phyloP scores from a whole-genome alignment of 2,113 vertebrate species.

The Erinaceus europaeus region DNA sequence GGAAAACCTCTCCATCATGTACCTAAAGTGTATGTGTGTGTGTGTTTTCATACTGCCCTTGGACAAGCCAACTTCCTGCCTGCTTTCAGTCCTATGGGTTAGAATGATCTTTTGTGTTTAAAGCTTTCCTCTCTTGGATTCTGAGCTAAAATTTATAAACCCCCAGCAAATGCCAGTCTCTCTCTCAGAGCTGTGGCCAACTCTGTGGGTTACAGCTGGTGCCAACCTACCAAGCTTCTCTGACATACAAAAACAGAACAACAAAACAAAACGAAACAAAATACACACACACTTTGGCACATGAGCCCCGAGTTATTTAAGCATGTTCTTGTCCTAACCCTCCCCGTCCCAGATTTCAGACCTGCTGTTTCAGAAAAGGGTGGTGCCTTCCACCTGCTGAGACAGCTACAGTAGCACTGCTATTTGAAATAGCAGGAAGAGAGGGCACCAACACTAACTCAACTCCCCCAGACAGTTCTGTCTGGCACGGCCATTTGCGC shows the following conservation, averaged over 20 bases:
- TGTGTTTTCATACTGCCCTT: background rate
- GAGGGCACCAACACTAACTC: constrained; percentile 58
- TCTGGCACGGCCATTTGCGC: constrained; percentile 37
- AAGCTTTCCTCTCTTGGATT: background rate
- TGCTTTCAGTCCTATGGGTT: accelerated
- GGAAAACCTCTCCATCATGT: background rate
- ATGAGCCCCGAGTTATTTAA: constrained; percentile 72
- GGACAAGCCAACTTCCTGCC: background rate
- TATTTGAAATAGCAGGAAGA: constrained; percentile 68
- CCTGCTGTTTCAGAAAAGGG: constrained; percentile 47
- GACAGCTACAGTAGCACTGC: constrained; percentile 55
- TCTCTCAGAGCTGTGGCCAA: constrained; percentile 7
- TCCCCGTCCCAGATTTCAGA: constrained; percentile 49
- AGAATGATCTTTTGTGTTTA: background rate
- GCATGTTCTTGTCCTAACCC: constrained; percentile 37
- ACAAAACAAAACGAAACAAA: background rate
- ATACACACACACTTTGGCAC: constrained; percentile 81
- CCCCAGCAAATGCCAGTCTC: constrained; percentile 55
- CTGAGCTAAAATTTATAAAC: constrained; percentile 42
- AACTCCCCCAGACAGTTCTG: constrained; percentile 32
- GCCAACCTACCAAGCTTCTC: constrained; percentile 66
- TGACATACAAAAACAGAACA: constrained; percentile 42
- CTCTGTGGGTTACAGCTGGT: constrained; percentile 38
- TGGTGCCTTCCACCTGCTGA: constrained; percentile 43
- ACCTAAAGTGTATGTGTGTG: accelerated